A percentile compares a stretch with the other conserved stretches of the same genome.
Evolutionary conservation across 2,113 vertebrate species (phyloP).

Genomic region (Romanogobio albipinnatus): DNA sequence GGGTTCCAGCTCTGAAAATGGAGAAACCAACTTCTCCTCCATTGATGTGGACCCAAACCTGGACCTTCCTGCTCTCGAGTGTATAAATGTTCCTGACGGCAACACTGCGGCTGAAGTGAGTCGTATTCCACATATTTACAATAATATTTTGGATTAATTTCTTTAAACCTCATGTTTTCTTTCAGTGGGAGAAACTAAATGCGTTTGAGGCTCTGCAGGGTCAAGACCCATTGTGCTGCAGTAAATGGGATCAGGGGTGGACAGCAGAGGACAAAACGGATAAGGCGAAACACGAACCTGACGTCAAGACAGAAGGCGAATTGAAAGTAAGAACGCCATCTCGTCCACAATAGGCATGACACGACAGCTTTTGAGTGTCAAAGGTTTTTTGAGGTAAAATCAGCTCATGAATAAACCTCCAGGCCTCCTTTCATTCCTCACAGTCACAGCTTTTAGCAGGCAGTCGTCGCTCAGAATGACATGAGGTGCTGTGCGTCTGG

Average conservation of each 20-base stretch:
- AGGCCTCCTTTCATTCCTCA: neutral
- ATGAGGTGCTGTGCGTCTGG: neutral
- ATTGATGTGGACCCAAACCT: conserved; percentile 25
- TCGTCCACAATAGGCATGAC: neutral
- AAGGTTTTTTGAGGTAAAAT: neutral
- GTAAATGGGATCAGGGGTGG: conserved; percentile 57
- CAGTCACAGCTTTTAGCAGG: neutral
- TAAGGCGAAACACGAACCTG: neutral
- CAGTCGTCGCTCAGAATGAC: neutral
- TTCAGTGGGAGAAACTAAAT: conserved; percentile 41
- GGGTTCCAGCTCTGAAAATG: neutral
- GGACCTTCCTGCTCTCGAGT: conserved; percentile 70
- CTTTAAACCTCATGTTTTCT: neutral
- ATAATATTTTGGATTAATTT: neutral
- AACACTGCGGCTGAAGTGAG: neutral
- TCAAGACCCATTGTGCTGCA: neutral
- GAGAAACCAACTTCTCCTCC: neutral
- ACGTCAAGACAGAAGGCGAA: neutral
- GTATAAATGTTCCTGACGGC: conserved; percentile 54
- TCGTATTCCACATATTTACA: neutral
- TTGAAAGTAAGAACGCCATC: conserved; percentile 41
- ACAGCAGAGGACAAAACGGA: neutral
- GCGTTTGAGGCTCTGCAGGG: conserved; percentile 21
- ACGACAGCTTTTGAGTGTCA: neutral
- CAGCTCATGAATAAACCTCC: neutral